Evolutionary conservation across 1,140 invertebrate genomes (phyloP), one percentile per base, ranked within the genome.

Genomic region (Thaumatotibia leucotreta): DNA sequence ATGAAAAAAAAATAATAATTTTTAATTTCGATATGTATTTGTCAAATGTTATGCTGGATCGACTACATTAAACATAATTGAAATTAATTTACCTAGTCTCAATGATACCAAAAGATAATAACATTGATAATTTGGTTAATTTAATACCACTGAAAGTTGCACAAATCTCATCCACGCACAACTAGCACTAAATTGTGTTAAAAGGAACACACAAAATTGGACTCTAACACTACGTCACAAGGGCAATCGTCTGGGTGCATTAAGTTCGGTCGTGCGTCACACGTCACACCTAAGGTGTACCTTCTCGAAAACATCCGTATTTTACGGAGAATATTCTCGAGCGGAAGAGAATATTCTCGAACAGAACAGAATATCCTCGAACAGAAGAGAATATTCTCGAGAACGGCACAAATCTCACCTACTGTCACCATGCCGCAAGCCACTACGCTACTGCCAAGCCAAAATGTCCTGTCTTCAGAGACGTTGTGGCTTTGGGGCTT

Each of bases 391-490:
- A n/a, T n/a, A n/a, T n/a, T n/a, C n/a, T n/a, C n/a, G n/a, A n/a
- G n/a, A n/a, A n/a, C n/a, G n/a, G n/a, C n/a, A n/a, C n/a, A n/a
- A n/a, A n/a, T n/a, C n/a, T n/a, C 39, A 45, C 39, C 39, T 45
- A 45, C 14, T 9, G 79, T 72, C 80, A 88, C 83, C 86, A 89
- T 89, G 86, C 86, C 84, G 70, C 83, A 89, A 89, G 84, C 86
- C 70, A 66, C 78, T 86, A 84, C 64, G 72, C 62, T 69, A 76
- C 62, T 8, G 39, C 39, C 39, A 45, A 45, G 39, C 39, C 39
- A 45, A 45, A 45, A 9, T 20, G 39, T n/a, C 39, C 14, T 45
- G n/a, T 11, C n/a, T 20, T 70, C 68, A 45, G 2, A 11, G 11
- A 33, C n/a, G 17, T 33, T 45, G 17, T 45, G 39, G 39, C 39